Conservation (phyloP, 2,797 vertebrate species). For the Prionace glauca region DNA sequence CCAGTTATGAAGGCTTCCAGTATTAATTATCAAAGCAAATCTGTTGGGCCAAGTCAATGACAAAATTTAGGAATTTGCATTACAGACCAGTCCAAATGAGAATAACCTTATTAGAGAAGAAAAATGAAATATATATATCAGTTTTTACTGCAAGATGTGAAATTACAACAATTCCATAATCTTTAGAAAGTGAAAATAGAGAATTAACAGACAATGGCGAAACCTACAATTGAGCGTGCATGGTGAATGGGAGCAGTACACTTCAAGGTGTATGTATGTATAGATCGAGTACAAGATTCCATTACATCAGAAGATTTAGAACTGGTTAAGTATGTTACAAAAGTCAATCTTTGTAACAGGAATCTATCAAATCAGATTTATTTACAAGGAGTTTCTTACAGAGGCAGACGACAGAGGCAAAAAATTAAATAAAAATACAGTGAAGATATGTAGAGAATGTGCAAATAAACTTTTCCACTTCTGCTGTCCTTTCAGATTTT, state of each 20-base stretch:
- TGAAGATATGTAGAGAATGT: neutral
- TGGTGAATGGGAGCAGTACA: neutral
- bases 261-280: neutral
- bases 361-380: neutral
- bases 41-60: neutral
- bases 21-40: neutral
- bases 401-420: neutral
- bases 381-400: neutral
- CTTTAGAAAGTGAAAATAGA: too few species aligned
- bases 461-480: neutral
- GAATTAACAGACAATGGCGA: neutral
- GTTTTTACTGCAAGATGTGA: neutral
- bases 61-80: too few species aligned
- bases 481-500: neutral
- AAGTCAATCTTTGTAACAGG: neutral
- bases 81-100: too few species aligned
- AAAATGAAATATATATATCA: neutral
- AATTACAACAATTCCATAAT: neutral
- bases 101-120: too few species aligned
- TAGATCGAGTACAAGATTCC: neutral
- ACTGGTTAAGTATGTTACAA: neutral
- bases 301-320: neutral
- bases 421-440: neutral
- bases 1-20: too few species aligned
- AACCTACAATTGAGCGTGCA: neutral